Conservation (phyloP, 2,888 invertebrate genomes). For the Pogonocherus hispidulus region DNA sequence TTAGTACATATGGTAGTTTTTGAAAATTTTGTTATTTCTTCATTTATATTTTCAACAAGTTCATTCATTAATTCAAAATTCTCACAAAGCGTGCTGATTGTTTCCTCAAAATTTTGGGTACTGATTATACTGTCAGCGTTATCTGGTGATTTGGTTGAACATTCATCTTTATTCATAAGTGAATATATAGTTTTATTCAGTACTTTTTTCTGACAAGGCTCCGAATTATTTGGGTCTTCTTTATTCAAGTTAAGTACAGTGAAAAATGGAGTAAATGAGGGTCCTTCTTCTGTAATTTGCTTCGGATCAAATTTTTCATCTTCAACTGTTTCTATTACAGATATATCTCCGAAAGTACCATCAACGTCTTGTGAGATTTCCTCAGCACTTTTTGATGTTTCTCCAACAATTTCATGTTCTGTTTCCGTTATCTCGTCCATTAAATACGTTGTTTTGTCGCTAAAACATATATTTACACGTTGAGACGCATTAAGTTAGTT, state of each 20-base stretch:
- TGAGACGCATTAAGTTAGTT: too few relatives aligned
- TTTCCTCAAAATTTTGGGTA: constrained; percentile 26
- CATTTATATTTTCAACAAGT: constrained; percentile 46
- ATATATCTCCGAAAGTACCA: not conserved
- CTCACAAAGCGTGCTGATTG: constrained; percentile 11
- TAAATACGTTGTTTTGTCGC: not conserved
- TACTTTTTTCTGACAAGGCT: constrained; percentile 17
- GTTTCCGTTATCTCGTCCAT: not conserved
- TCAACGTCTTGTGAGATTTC: constrained; percentile 10
- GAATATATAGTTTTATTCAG: not conserved
- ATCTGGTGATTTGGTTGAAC: not conserved
- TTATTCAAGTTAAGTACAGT: constrained; percentile 37
- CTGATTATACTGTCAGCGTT: constrained; percentile 6
- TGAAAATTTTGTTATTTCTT: constrained; percentile 45
- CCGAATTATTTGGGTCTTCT: constrained; percentile 16
- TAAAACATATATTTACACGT: not conserved
- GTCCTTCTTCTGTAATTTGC: not conserved
- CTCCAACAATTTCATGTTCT: constrained; percentile 9
- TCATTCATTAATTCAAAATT: constrained; percentile 40
- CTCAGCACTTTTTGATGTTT: not conserved
- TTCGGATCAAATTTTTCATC: not conserved
- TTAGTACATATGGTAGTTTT: not conserved
- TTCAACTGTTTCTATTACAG: not conserved
- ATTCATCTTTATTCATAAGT: not conserved
- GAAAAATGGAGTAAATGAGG: constrained; percentile 39